Evolutionary conservation across 2,888 invertebrate genomes (phyloP), one percentile per base, ranked within the genome.

Genomic region (Monoplex corrugatus): DNA sequence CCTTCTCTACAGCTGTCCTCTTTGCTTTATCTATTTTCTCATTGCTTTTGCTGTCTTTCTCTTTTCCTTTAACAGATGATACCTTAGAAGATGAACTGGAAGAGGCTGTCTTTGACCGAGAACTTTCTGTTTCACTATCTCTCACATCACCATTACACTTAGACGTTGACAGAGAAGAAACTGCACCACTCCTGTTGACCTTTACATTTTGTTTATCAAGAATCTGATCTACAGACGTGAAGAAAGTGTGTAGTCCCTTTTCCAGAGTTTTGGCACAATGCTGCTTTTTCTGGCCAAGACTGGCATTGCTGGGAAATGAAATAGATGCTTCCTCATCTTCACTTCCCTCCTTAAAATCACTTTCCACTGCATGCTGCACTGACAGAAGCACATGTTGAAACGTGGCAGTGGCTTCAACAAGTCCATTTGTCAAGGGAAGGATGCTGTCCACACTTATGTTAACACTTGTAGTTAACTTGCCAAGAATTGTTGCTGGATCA

Each of bases 241-340:
- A 32, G 75, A 89, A 92, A n/a, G 89, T 91, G 19, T 86, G 75
- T n/a, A 91, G 50, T 16, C 90, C 89, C 75, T 86, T 90, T 57
- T 89, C 72, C 50, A 92, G 75, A 32, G 89, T 80, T 87, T 88
- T 89, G 6, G 89, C 89, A 89, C 91, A 92, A 8, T 83, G 72
- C 35, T 78, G 63, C 63, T 89, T 87, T 83, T 86, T 92, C 38
- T 91, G 89, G 57, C 91, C 90, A 50, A 93, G 90, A 82, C 44
- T 86, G 45, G 88, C 38, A n/a, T 68, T 72, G n/a, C 75, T 6
- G 3, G 90, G 87, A 32, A 91, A 88, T n/a, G 88, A 68, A 44
- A 85, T 32, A 23, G 84, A 45, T 6, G 83, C 57, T 16, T 68
- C 40, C 3, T 82, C 68, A n/a, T 44, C 87, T 16, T 86, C 44